Base-by-base conservation (phyloP, 2,888 invertebrate genomes). In the Liodrosophila aerea region DNA sequence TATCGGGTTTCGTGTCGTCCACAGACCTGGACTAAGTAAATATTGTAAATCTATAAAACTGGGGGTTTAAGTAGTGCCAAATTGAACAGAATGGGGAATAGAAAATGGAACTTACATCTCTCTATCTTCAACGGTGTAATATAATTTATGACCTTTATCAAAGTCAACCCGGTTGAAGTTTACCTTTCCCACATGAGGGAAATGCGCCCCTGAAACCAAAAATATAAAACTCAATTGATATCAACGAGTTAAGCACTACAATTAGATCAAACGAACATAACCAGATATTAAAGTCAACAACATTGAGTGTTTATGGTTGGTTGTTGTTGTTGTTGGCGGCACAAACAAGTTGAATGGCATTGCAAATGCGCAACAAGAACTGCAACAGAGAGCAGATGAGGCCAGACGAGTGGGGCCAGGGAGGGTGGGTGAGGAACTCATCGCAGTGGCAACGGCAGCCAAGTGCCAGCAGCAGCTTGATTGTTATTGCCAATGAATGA, bases 401-500 rank as follows among this genome's bases (percentile, higher is more conserved):
- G 27, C 15, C 7, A 15, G 45, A 49, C 47, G 43, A 16, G n/a
- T n/a, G 49, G 44, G 45, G 51, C 31, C 37, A 13, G 43, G 5
- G 11, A 13, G 53, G 27, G 44, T 40, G 39, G 40, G 31, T 34
- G 12, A 12, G 33, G 33, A 22, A 9, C 16, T 37, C 16, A 13
- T 37, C 36, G 16, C 53, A 37, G 45, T 30, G 36, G 60, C 50
- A 47, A 57, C 37, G 30, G 39, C 57, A 52, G 53, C 49, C 58
- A 73, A 72, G 63, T 76, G 85, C 75, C 75, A 83, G 68, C 78
- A 83, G 75, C 82, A 85, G 68, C 64, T 75, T 77, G 76, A 86
- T 74, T 80, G 81, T 86, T 82, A 81, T 83, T 68, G 87, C 85
- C 86, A 86, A 84, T 81, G 73, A 87, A 87, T 76, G 73, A 77